Conservation (phyloP, 64 coral and sea anemone genomes). For the Montipora efflorescens region DNA sequence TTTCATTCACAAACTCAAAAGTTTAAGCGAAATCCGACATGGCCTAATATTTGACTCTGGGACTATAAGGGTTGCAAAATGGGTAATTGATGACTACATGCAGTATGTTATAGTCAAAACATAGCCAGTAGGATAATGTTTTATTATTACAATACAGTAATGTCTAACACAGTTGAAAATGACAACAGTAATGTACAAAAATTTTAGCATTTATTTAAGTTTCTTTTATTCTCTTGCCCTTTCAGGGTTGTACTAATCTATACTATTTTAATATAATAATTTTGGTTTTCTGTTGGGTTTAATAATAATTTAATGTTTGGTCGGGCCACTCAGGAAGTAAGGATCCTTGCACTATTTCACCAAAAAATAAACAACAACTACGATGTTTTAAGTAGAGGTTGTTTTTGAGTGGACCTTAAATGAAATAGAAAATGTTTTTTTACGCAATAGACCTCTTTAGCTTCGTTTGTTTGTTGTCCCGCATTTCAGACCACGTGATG, state of each 20-base stretch:
- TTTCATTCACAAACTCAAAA: constrained; percentile 19
- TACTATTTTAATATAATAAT: constrained; percentile 18
- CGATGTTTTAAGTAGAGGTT: background rate
- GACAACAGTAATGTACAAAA: constrained; percentile 14
- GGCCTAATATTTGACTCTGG: constrained; percentile 1
- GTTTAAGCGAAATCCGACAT: constrained; percentile 5
- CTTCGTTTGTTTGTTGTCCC: constrained; percentile 8
- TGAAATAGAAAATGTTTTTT: constrained; percentile 6
- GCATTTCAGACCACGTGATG: background rate
- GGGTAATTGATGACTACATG: background rate
- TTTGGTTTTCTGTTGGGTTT: constrained; percentile 1
- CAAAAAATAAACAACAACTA: constrained; percentile 1
- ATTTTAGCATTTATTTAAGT: constrained; percentile 21
- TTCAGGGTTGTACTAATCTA: constrained; percentile 18
- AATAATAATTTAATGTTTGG: constrained; percentile 7
- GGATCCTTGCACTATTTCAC: constrained; percentile 1
- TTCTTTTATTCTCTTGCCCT: constrained; percentile 18
- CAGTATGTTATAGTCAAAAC: constrained; percentile 16
- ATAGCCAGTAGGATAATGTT: constrained; percentile 1
- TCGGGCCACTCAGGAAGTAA: background rate
- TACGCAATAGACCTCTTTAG: constrained; percentile 6
- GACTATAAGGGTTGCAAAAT: constrained; percentile 17
- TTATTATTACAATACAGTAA: background rate
- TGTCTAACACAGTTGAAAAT: constrained; percentile 15
- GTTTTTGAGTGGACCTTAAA: constrained; percentile 2